Conservation (phyloP, 1,140 invertebrate species). For the Polypedilum pembai region DNA sequence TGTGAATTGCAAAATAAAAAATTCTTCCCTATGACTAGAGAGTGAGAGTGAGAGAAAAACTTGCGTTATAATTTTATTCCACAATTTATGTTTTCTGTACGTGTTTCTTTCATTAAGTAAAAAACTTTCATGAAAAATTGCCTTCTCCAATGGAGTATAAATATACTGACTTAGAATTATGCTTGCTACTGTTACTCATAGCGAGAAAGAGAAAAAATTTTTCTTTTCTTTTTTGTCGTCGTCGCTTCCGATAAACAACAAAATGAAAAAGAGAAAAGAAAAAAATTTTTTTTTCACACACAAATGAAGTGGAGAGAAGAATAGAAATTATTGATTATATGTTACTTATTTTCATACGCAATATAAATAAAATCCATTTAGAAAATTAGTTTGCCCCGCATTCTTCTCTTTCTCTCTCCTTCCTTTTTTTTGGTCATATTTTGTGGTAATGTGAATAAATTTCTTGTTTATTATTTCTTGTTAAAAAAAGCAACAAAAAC, state of each 20-base stretch:
- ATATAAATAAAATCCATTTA: slow-evolving; percentile 14
- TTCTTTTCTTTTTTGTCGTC: not conserved
- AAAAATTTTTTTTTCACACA: slow-evolving; percentile 4
- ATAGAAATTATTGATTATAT: slow-evolving; percentile 19
- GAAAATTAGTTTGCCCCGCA: slow-evolving; percentile 11
- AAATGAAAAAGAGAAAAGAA: not conserved
- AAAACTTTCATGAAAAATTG: slow-evolving; percentile 19
- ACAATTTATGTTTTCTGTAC: slow-evolving; percentile 5
- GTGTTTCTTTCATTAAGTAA: slow-evolving; percentile 18
- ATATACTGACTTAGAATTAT: not conserved
- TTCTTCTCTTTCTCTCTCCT: no score
- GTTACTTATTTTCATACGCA: not conserved
- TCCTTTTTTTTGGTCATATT: slow-evolving; percentile 1
- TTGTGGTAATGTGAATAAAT: not conserved
- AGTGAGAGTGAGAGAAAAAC: not conserved
- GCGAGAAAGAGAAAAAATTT: not conserved
- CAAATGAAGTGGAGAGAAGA: not conserved
- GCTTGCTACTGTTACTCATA: not conserved
- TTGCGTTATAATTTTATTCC: slow-evolving; percentile 18
- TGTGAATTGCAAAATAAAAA: not conserved
- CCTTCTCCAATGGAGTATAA: slow-evolving; percentile 11
- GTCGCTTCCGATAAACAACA: slow-evolving; percentile 3
- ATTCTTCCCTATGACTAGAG: not conserved
- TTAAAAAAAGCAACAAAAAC: no score
- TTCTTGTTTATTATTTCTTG: not conserved